phyloP scores from a whole-genome alignment of 2,113 vertebrate genomes.

The Amphiprion percula region DNA sequence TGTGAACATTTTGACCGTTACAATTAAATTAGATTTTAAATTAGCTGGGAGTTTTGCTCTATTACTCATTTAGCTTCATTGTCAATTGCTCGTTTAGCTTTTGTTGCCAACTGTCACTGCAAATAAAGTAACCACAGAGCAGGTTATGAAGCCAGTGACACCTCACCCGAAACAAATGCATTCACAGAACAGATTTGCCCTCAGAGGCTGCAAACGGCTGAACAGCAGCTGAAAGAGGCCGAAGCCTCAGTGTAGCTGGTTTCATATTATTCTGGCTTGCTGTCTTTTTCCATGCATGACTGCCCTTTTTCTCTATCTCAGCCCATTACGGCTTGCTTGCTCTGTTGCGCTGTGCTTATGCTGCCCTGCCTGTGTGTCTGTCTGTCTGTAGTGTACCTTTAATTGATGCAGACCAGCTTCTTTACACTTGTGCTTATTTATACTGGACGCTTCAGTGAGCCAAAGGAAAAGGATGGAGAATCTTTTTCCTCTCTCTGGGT shows the following conservation, averaged over 20 bases:
- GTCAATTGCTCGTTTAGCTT: conserved; percentile 37
- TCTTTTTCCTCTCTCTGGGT: conserved; percentile 27
- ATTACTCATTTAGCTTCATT: conserved; percentile 24
- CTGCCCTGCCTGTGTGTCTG: conserved; percentile 36
- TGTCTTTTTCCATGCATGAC: conserved; percentile 50
- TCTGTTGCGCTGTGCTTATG: conserved; percentile 55
- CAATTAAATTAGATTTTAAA: conserved; percentile 21
- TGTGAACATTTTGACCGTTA: not conserved
- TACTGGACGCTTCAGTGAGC: conserved; percentile 54
- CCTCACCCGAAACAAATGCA: not conserved
- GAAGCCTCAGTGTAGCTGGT: conserved; percentile 13
- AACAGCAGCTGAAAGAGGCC: conserved; percentile 15
- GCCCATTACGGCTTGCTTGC: conserved; percentile 59
- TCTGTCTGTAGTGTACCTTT: conserved; percentile 55
- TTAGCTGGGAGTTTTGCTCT: not conserved
- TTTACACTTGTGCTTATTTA: conserved; percentile 66
- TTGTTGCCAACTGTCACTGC: conserved; percentile 25
- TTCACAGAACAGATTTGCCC: conserved; percentile 6
- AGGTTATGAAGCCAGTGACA: conserved; percentile 15
- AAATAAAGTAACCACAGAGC: not conserved
- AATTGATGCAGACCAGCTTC: conserved; percentile 65
- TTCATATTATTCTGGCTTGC: conserved; percentile 42
- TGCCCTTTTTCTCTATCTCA: conserved; percentile 39
- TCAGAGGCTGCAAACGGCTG: conserved; percentile 12
- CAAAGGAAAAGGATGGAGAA: conserved; percentile 42